These are phyloP conservation scores for Heliothis subflexa DNA, from an alignment of 1,140 invertebrate genomes.

Conservation along the genomic window DNA sequence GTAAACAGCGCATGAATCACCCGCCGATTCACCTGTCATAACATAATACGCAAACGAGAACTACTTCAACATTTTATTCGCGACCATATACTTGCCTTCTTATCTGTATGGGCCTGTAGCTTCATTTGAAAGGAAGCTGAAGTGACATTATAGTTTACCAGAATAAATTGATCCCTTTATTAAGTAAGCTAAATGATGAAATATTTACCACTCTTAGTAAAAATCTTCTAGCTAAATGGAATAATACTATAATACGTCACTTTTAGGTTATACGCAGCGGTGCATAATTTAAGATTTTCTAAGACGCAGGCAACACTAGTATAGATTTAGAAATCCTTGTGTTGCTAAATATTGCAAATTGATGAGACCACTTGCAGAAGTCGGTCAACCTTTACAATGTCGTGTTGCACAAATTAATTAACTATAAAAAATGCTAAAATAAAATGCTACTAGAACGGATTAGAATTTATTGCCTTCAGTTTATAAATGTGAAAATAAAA, in stretches of 20 bases:
- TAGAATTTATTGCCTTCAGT: background rate
- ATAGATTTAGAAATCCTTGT: background rate
- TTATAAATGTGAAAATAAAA: background rate
- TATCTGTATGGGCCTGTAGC: background rate
- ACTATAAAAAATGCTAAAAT: background rate
- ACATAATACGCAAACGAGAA: background rate
- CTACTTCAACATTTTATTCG: background rate
- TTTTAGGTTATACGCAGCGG: background rate
- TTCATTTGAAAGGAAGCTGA: background rate
- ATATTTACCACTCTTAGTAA: too few species aligned
- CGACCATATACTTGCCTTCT: background rate
- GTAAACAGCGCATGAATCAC: constrained; percentile 6
- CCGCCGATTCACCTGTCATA: constrained; percentile 12
- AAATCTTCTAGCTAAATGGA: too few species aligned
- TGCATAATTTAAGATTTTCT: background rate
- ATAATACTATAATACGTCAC: background rate
- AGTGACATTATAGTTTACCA: background rate
- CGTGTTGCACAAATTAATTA: constrained; percentile 11
- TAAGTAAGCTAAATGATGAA: background rate
- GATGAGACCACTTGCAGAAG: background rate
- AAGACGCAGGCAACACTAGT: background rate
- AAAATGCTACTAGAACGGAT: background rate
- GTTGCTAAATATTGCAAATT: background rate
- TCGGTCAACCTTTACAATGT: background rate
- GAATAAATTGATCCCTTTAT: background rate